phyloP scores from a whole-genome alignment of 1,140 invertebrate genomes.

The Nixonia krombeini region DNA sequence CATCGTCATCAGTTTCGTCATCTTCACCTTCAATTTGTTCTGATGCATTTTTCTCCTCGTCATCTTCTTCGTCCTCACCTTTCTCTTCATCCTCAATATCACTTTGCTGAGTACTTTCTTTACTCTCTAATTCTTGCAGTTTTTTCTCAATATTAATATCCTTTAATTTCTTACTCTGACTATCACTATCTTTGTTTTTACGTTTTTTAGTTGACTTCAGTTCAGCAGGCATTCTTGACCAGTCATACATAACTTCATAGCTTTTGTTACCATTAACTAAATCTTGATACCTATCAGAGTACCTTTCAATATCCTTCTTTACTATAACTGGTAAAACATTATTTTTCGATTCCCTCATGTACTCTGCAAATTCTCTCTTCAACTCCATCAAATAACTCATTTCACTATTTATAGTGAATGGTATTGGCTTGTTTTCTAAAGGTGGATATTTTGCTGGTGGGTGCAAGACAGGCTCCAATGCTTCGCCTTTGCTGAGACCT shows the following conservation, averaged over 20 bases:
- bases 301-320: slow-evolving; percentile 76
- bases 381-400: slow-evolving; percentile 74
- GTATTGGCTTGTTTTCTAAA: slow-evolving; percentile 75
- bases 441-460: slow-evolving; percentile 80
- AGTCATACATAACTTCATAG: slow-evolving; percentile 71
- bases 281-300: slow-evolving; percentile 77
- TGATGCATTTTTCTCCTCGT: slow-evolving; percentile 66
- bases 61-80: slow-evolving; percentile 72
- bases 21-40: slow-evolving; percentile 65
- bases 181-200: slow-evolving; percentile 47
- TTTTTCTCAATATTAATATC: slow-evolving; percentile 67
- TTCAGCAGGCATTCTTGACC: slow-evolving; percentile 74
- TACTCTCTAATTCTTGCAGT: slow-evolving; percentile 76
- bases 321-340: slow-evolving; percentile 67
- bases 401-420: slow-evolving; percentile 68
- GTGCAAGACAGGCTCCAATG: slow-evolving; percentile 74
- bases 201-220: slow-evolving; percentile 67
- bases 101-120: slow-evolving; percentile 68
- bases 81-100: slow-evolving; percentile 69
- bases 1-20: slow-evolving; percentile 76
- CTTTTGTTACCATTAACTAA: slow-evolving; percentile 62
- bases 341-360: slow-evolving; percentile 72
- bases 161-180: slow-evolving; percentile 40
- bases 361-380: slow-evolving; percentile 75
- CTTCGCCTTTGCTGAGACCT: slow-evolving; percentile 76